phyloP scores from a whole-genome alignment of 2,888 invertebrate species.

The Drosophila anomalata region DNA sequence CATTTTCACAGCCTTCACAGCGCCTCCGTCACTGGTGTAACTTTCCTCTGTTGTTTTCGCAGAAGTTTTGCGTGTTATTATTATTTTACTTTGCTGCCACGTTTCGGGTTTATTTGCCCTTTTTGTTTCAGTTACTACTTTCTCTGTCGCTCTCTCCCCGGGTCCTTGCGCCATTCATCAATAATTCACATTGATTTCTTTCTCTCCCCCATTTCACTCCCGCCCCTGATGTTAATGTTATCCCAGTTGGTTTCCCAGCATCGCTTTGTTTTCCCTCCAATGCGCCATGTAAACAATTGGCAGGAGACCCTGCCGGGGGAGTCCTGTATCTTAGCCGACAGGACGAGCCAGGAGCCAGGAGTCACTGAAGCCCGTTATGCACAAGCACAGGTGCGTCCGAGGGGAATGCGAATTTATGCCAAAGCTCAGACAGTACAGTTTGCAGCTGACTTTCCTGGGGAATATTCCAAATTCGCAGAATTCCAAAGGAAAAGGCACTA shows the following conservation, averaged over 20 bases:
- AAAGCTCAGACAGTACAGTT: conserved; percentile 20
- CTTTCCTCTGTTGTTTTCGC: conserved; percentile 28
- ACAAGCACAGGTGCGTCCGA: conserved; percentile 23
- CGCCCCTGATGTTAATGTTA: conserved; percentile 33
- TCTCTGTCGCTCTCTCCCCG: conserved; percentile 5
- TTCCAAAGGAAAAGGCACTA: conserved; percentile 29
- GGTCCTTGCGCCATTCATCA: conserved; percentile 67
- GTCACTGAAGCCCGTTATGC: conserved; percentile 36
- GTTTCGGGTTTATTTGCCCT: conserved; percentile 51
- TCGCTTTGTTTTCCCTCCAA: conserved; percentile 42
- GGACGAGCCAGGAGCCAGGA: not conserved
- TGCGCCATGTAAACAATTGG: conserved; percentile 67
- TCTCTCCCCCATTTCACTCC: conserved; percentile 12
- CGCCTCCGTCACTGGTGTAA: conserved; percentile 14
- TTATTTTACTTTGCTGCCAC: conserved; percentile 68
- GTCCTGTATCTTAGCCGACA: conserved; percentile 12
- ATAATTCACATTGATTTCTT: conserved; percentile 79
- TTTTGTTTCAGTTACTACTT: conserved; percentile 23
- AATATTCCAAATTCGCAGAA: conserved; percentile 20
- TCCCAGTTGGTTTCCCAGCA: conserved; percentile 43
- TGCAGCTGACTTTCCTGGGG: conserved; percentile 29
- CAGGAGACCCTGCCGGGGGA: conserved; percentile 28
- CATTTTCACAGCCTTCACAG: not conserved
- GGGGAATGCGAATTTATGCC: conserved; percentile 35
- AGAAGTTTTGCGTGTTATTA: conserved; percentile 59